phyloP scores from a whole-genome alignment of 2,888 invertebrate genomes.

The Phorcus lineatus region DNA sequence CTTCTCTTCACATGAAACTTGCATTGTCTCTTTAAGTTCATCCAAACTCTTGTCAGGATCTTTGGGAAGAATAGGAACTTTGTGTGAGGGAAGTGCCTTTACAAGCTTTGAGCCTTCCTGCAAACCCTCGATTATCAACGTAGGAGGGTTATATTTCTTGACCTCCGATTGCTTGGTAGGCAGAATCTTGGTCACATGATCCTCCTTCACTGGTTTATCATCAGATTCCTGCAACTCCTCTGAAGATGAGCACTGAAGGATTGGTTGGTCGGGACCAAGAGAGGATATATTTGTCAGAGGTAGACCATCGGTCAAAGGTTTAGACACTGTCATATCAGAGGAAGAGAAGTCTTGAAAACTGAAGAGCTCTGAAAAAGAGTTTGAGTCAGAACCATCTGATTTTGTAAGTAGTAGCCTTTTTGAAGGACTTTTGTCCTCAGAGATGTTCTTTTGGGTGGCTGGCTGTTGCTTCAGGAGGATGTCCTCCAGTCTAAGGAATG shows the following conservation, averaged over 20 bases:
- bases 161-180: neutral
- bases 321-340: neutral
- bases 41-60: neutral
- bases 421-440: neutral
- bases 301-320: neutral
- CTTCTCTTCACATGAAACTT: neutral
- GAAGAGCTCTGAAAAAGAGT: conserved; percentile 2
- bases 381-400: conserved; percentile 10
- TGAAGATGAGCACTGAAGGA: conserved; percentile 1
- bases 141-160: neutral
- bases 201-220: neutral
- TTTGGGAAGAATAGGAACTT: conserved; percentile 2
- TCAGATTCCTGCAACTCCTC: neutral
- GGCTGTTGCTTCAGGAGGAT: neutral
- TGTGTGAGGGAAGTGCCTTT: neutral
- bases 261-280: neutral
- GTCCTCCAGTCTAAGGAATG: conserved; percentile 15
- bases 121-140: neutral
- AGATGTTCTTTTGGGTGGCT: neutral
- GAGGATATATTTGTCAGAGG: neutral
- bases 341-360: conserved; percentile 10
- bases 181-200: neutral
- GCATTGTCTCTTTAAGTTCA: neutral
- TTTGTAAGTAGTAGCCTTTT: neutral
- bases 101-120: conserved; percentile 5